Evolutionary conservation across 2,797 vertebrate species (phyloP), one percentile per base, ranked within the genome.

Genomic region (Epinephelus malabaricus): DNA sequence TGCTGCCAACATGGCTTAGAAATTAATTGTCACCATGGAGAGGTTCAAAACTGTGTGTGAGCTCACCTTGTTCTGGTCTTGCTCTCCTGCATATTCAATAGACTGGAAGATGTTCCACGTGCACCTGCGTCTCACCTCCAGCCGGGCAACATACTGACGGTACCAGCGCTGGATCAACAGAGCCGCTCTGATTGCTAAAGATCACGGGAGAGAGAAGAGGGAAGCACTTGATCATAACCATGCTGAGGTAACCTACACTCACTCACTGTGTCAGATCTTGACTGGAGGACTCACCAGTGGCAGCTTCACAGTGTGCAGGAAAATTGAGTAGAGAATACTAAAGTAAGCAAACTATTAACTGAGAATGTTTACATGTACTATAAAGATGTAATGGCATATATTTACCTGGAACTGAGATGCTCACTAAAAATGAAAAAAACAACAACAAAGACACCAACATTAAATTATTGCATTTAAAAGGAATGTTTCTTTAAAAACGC

Each of bases 111-210:
- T 97, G 82, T 92, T 96, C 88, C 98, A 96, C 0, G 97, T 97
- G 85, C 95, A 97, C 77, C 95, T 96, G 12, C 96, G 96, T 77
- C 95, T 96, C 89, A 96, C 95, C 89, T 96, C 97, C 82, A 98
- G 69, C 10, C 95, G 95, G 11, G 97, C 97, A 19, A 94, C 95
- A 4, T 96, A 97, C 81, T 94, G 92, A 21, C 98, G 96, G 86
- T 97, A 99, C 98, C 98, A 99, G 4, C 96, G 97, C 94, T 99
- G 98, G 92, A 99, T 99, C 79, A 99, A 81, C 79, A 98, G 54
- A 2, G 97, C 96, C 0, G 97, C 96, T 90, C 92, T 95, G 49
- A 99, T 95, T 0, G 92, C 98, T 98, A 88, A 47, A 23, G 55
- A 43, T 47, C 18, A 34, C 34, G n/a, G 21, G 30, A 46, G 46